Percentiles rank a stretch among this genome's conserved stretches.
phyloP scores from a whole-genome alignment of 2,888 invertebrate species.

The Watsonalla cultraria region DNA sequence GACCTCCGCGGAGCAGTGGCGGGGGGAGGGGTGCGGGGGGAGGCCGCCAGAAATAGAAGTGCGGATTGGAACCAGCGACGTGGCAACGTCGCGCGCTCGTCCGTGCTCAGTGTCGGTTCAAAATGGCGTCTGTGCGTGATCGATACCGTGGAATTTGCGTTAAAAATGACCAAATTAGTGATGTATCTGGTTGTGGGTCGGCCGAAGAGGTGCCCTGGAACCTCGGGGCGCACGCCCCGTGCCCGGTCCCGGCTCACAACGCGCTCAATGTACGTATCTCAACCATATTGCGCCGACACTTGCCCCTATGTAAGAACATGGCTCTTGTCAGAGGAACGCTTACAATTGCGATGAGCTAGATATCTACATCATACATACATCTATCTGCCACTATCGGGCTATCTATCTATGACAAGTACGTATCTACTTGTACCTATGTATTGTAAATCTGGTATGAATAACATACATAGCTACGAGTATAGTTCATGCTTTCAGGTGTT shows the following conservation, averaged over 20 bases:
- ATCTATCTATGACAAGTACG: conserved; percentile 22
- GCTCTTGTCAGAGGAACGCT: conserved; percentile 42
- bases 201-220: conserved; percentile 66
- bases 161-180: conserved; percentile 71
- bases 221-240: conserved; percentile 57
- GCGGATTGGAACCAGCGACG: conserved; percentile 69
- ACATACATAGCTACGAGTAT: not conserved
- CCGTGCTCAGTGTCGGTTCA: conserved; percentile 72
- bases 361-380: conserved; percentile 46
- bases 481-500: conserved; percentile 27
- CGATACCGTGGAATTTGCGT: conserved; percentile 74
- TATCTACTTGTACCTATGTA: conserved; percentile 31
- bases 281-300: conserved; percentile 75
- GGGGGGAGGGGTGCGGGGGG: conserved; percentile 38
- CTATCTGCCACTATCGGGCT: conserved; percentile 33
- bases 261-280: conserved; percentile 73
- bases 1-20: conserved; percentile 46
- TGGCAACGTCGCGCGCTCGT: conserved; percentile 72
- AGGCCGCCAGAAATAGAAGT: conserved; percentile 72
- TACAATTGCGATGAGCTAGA: conserved; percentile 45
- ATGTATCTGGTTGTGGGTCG: conserved; percentile 71
- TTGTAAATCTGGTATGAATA: conserved; percentile 30
- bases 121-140: conserved; percentile 78
- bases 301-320: conserved; percentile 51
- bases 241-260: conserved; percentile 60